Evolutionary conservation across 2,113 vertebrate species (phyloP), one percentile per base, ranked within the genome.

Genomic region (Physeter macrocephalus): DNA sequence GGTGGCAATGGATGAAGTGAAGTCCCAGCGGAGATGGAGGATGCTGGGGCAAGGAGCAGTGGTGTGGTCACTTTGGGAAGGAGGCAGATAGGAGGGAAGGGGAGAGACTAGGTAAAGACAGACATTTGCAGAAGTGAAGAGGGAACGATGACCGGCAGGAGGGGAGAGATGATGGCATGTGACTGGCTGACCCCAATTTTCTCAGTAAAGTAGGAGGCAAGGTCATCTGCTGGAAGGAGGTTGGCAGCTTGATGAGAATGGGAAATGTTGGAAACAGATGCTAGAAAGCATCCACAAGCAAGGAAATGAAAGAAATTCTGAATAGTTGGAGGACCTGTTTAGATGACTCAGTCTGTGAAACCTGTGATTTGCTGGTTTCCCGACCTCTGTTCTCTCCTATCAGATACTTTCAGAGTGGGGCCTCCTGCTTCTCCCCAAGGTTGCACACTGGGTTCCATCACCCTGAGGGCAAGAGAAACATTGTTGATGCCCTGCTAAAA

Each of bases 141-240:
- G 57, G 78, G 46, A 84, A 41, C 8, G 4, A 41, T 57, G 69
- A 34, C 59, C 27, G 54, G 85, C 1, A 4, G 75, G 71, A 75
- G 15, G 0, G 13, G n/a, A 59, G 18, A 61, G 67, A n/a, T 52
- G 66, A 59, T 57, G 62, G 49, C 57, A 49, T 64, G 54, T 54
- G 71, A 90, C 49, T 6, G 5, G 43, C 36, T 92, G 81, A 88
- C 57, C 46, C 75, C 74, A 54, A 59, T 82, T 81, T 92, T 93
- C 81, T 85, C n/a, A 64, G 90, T n/a, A 17, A 97, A 88, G n/a
- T 78, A 59, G 81, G 74, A 71, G 64, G 29, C 62, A 61, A 94
- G 54, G 87, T 85, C 64, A n/a, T 85, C 20, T 66, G n/a, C 81
- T 66, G 54, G 74, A 84, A 67, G 9, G 39, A 84, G 75, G 61